Evolutionary conservation across 2,888 invertebrate species (phyloP), one percentile per base, ranked within the genome.

Genomic region (Pandemis corylana): DNA sequence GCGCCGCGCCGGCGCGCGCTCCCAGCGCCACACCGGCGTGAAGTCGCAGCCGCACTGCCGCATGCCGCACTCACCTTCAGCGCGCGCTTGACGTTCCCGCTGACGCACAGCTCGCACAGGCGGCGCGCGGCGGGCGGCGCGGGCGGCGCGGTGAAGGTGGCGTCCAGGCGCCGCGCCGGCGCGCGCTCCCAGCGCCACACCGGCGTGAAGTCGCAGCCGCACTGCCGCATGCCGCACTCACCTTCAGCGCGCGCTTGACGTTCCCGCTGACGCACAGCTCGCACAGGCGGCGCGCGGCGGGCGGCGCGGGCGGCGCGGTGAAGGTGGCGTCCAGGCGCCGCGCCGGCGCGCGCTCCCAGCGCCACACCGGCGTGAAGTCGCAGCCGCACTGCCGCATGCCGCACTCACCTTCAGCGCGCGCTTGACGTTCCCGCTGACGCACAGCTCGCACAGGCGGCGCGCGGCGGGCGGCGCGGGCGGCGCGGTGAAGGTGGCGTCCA

Each of bases 131-230:
- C 82, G 76, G 76, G 64, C 49, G 76, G 71, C 10, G 75, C 72
- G 66, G 72, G 72, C 66, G 70, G 70, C 65, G 72, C 62, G n/a
- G 75, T 71, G 76, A 78, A 78, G 15, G 79, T 80, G 56, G 78
- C 76, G 73, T 79, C 79, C 80, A 62, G 75, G 44, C 78, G 76
- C n/a, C 71, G 68, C 81, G 90, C 81, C 78, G 76, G 20, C 71
- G 68, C 81, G 90, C 81, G 98, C 92, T 99, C 99, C 97, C 99
- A 98, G 92, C 99, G 99, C 99, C 99, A 20, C 99, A 76, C 98
- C 0, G 99, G 46, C 46, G 9, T 20, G 20, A 20, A 1, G 20
- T n/a, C 20, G 46, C 46, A 42, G 3, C 5, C 5, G 5, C 7
- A 0, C 7, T 6, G 42, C 85, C 7, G 42, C 42, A 7, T 42